phyloP scores from a whole-genome alignment of 1,140 invertebrate species.

The Camponotus floridanus region DNA sequence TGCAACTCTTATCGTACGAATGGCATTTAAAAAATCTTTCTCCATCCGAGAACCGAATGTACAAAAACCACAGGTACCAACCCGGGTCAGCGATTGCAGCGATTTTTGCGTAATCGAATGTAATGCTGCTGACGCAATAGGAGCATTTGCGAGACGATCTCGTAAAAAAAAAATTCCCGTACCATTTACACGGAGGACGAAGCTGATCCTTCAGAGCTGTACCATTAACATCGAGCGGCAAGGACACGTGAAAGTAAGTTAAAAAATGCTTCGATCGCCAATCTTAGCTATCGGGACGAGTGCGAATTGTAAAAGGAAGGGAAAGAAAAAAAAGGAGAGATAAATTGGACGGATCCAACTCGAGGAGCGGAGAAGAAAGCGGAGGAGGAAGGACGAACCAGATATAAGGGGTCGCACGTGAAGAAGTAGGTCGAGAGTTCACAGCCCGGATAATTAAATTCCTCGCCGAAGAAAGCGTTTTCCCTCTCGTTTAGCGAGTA shows the following conservation, averaged over 20 bases:
- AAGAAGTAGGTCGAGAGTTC: constrained; percentile 81
- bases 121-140: constrained; percentile 26
- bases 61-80: background rate
- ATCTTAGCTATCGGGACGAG: background rate
- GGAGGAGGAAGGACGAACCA: constrained; percentile 46
- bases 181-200: background rate
- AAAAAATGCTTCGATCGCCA: background rate
- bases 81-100: constrained; percentile 21
- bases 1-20: background rate
- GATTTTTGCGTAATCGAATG: constrained; percentile 47
- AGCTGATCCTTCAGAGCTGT: background rate
- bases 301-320: background rate
- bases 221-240: constrained; percentile 10
- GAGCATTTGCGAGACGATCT: background rate
- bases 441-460: constrained; percentile 80
- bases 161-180: constrained; percentile 7
- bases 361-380: constrained; percentile 17
- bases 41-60: background rate
- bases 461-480: constrained; percentile 80
- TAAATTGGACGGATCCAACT: background rate
- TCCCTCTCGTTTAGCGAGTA: constrained; percentile 77
- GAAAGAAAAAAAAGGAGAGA: constrained; percentile 35
- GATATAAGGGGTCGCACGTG: constrained; percentile 59
- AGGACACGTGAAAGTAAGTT: constrained; percentile 65
- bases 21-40: background rate